These are phyloP conservation scores for Eubasilissa regina DNA, from an alignment of 1,140 invertebrate species.

Conservation along the genomic window DNA sequence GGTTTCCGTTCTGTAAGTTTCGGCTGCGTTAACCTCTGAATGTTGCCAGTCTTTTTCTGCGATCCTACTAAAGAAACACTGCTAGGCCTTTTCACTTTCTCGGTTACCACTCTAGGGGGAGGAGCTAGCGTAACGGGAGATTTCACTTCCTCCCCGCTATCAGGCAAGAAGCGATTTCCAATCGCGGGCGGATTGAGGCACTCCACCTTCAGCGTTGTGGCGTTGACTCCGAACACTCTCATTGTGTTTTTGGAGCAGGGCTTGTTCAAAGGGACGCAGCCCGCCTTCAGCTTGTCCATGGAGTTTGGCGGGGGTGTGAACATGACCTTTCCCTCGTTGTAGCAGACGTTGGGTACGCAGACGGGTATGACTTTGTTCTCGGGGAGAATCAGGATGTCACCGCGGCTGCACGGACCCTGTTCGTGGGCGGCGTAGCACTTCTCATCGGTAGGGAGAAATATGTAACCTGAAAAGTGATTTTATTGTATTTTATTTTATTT, in stretches of 20 bases:
- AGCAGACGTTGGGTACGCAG: constrained; percentile 76
- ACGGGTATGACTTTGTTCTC: constrained; percentile 71
- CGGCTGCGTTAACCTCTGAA: no score
- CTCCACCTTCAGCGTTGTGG: constrained; percentile 67
- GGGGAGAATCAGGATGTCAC: constrained; percentile 74
- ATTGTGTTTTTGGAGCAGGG: constrained; percentile 65
- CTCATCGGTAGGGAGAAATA: constrained; percentile 76
- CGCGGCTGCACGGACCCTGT: constrained; percentile 75
- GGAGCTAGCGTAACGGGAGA: no score
- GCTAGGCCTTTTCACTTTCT: not conserved
- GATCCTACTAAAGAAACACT: not conserved
- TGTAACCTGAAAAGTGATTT: constrained; percentile 68
- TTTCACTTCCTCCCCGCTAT: not conserved
- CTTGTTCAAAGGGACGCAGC: constrained; percentile 70
- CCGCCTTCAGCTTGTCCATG: constrained; percentile 2
- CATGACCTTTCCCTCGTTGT: constrained; percentile 67
- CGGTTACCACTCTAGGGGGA: not conserved
- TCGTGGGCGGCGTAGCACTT: constrained; percentile 76
- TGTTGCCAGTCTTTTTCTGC: not conserved
- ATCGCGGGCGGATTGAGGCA: constrained; percentile 63
- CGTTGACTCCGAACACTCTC: constrained; percentile 69
- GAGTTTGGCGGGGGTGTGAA: constrained; percentile 63
- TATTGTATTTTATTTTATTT: no score
- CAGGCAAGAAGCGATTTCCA: not conserved
- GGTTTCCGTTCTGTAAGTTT: no score